Percentiles rank a stretch among this genome's conserved stretches.
Evolutionary conservation across 2,888 invertebrate species (phyloP).

Genomic region (Danaus chrysippus): DNA sequence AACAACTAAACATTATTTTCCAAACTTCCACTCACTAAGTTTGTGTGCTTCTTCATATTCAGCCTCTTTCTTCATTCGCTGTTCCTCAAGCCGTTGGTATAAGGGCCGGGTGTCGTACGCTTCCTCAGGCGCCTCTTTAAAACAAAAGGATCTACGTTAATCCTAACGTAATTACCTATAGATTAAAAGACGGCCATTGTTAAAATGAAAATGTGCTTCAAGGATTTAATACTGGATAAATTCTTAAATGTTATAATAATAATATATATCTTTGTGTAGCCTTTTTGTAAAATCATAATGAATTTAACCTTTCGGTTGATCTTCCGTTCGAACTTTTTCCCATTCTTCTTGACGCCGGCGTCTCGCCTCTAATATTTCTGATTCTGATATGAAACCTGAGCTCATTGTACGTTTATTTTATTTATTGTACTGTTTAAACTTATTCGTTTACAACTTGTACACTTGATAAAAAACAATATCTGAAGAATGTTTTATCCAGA

Average conservation of each 20-base stretch:
- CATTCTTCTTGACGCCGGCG: slow-evolving; percentile 95
- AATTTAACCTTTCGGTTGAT: slow-evolving; percentile 89
- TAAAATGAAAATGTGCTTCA: not conserved
- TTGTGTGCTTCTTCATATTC: slow-evolving; percentile 98
- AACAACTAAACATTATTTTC: too few species aligned
- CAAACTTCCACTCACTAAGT: slow-evolving; percentile 84
- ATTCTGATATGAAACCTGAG: slow-evolving; percentile 94
- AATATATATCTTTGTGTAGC: not conserved
- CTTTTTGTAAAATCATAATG: slow-evolving; percentile 7
- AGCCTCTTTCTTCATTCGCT: slow-evolving; percentile 92
- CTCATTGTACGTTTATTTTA: slow-evolving; percentile 80
- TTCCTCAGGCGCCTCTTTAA: slow-evolving; percentile 92
- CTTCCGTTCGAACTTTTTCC: slow-evolving; percentile 95
- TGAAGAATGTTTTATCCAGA: not conserved
- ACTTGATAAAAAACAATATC: not conserved
- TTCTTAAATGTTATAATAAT: too few species aligned
- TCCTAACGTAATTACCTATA: slow-evolving; percentile 8
- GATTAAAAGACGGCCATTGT: not conserved
- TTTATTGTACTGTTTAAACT: not conserved
- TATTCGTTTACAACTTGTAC: not conserved
- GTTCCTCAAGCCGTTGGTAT: slow-evolving; percentile 95
- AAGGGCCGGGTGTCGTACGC: slow-evolving; percentile 88
- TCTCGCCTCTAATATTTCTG: slow-evolving; percentile 89
- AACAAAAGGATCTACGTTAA: slow-evolving; percentile 20
- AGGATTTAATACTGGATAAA: too few species aligned